These are phyloP conservation scores for Hydrolagus affinis DNA, from an alignment of 2,113 vertebrate species.

Conservation along the genomic window DNA sequence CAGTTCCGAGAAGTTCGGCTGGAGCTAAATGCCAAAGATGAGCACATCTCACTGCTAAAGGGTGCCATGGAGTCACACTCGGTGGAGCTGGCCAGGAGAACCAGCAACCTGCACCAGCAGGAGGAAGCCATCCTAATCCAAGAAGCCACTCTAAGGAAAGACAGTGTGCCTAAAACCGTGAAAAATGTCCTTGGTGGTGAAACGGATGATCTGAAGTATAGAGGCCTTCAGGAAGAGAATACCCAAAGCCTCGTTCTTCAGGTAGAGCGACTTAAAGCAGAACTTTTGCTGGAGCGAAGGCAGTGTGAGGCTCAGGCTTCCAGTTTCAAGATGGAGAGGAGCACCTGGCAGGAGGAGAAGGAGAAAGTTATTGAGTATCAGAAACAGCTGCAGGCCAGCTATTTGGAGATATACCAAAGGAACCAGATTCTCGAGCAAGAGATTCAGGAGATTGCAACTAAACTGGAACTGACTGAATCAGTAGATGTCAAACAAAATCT, in stretches of 20 bases:
- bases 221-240: slow-evolving; percentile 53
- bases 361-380: slow-evolving; percentile 56
- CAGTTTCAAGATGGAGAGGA: slow-evolving; percentile 80
- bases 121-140: not conserved
- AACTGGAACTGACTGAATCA: slow-evolving; percentile 48
- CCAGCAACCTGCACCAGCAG: slow-evolving; percentile 44
- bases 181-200: slow-evolving; percentile 42
- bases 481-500: slow-evolving; percentile 48
- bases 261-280: slow-evolving; percentile 76
- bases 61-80: slow-evolving; percentile 53
- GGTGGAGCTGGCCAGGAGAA: slow-evolving; percentile 35
- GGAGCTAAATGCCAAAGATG: slow-evolving; percentile 65
- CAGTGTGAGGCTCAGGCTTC: slow-evolving; percentile 80
- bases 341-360: slow-evolving; percentile 90
- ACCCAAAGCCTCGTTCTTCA: slow-evolving; percentile 43
- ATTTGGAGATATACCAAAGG: slow-evolving; percentile 88
- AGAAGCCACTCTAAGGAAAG: not conserved
- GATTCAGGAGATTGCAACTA: slow-evolving; percentile 50
- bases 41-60: slow-evolving; percentile 69
- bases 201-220: slow-evolving; percentile 62
- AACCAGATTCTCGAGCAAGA: slow-evolving; percentile 78
- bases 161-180: not conserved
- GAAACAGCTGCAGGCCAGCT: slow-evolving; percentile 82
- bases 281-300: slow-evolving; percentile 80
- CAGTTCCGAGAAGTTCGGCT: slow-evolving; percentile 74